Base-by-base conservation (phyloP, 2,888 invertebrate genomes). In the Rhodophaea formosa region DNA sequence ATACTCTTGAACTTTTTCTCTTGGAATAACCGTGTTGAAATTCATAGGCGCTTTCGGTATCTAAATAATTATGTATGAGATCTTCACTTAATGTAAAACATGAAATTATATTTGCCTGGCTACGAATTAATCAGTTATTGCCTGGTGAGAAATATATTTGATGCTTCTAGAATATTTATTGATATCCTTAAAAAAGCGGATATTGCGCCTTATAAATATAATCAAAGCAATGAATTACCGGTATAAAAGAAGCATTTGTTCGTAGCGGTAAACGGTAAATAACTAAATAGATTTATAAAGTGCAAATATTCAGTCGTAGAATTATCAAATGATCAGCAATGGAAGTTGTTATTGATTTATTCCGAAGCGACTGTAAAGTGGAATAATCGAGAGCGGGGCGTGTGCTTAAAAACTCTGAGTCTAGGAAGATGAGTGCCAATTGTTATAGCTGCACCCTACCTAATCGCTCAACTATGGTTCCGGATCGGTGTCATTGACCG, bases 401-500 rank as follows among this genome's bases (percentile, higher is more conserved):
- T 39, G n/a, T 39, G n/a, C 12, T 5, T 16, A 12, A 46, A 46
- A 29, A 23, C n/a, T 23, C 12, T 10, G n/a, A 39, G 39, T 12
- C 39, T 32, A 49, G 56, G 59, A 65, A 72, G 72, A 76, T 71
- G 69, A 72, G 68, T 73, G 77, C 67, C 71, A 73, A 75, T 79
- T 72, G 73, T 72, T 63, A 71, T 67, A 64, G 69, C 67, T 72
- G 69, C 78, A 74, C 74, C 75, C 80, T 65, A 70, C 65, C 72
- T 72, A 81, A 79, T 79, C 80, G 73, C 71, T 81, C 74, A 74
- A 69, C 74, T 81, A 75, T 77, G 68, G 75, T 86, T 87, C 84
- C 86, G 84, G 77, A 77, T 79, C 63, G 67, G 72, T 71, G 88
- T 87, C 88, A 82, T 71, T 82, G 88, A 82, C 88, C 88, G 75